These are phyloP conservation scores for Drosophila kuntzei DNA, from an alignment of 2,888 invertebrate species.

Conservation along the genomic window DNA sequence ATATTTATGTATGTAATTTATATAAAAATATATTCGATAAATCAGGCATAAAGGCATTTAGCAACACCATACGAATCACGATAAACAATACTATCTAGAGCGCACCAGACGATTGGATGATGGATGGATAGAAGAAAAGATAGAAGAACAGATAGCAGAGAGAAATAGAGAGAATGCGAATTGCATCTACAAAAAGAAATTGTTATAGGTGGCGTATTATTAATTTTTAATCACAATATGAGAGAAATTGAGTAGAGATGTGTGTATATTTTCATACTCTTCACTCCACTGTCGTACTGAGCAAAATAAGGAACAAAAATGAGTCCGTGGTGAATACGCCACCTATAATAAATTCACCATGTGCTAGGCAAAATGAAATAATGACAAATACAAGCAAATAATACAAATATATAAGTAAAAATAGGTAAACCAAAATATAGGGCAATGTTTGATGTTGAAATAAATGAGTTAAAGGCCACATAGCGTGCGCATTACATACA, in stretches of 20 bases:
- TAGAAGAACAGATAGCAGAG: slow-evolving; percentile 1
- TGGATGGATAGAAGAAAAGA: not conserved
- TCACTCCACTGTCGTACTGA: not conserved
- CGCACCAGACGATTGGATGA: slow-evolving; percentile 37
- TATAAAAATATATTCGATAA: slow-evolving; percentile 70
- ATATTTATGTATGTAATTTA: slow-evolving; percentile 76
- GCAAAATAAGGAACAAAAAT: not conserved
- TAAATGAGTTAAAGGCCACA: slow-evolving; percentile 69
- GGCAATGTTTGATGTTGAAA: slow-evolving; percentile 79
- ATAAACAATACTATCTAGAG: slow-evolving; percentile 34
- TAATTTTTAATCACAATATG: too few species aligned
- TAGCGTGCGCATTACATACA: slow-evolving; percentile 55
- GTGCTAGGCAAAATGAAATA: slow-evolving; percentile 42
- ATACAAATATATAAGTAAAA: slow-evolving; percentile 52
- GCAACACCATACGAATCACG: slow-evolving; percentile 41
- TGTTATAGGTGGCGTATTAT: too few species aligned
- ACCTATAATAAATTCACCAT: not conserved
- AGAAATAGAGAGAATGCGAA: slow-evolving; percentile 1
- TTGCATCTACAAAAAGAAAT: slow-evolving; percentile 36
- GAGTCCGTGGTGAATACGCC: not conserved
- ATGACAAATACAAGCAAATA: slow-evolving; percentile 60
- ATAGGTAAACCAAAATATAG: slow-evolving; percentile 67
- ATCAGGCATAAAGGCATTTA: slow-evolving; percentile 76
- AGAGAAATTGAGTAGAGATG: too few species aligned
- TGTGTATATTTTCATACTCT: not conserved